phyloP scores from a whole-genome alignment of 2,113 vertebrate genomes.

The Numida meleagris region DNA sequence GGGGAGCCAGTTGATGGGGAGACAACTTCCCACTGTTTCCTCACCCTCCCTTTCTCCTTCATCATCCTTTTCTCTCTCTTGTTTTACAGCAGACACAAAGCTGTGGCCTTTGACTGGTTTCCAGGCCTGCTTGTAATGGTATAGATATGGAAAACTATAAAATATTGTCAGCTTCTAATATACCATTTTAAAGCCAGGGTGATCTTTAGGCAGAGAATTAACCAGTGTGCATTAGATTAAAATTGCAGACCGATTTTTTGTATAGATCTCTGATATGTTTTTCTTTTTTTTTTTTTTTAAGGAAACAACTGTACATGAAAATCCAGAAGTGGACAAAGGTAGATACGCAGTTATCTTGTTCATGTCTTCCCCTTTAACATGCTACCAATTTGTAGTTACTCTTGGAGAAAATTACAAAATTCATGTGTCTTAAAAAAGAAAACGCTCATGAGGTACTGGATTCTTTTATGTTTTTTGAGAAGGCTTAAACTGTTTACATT shows the following conservation, averaged over 20 bases:
- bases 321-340: constrained; percentile 82
- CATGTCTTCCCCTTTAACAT: background rate
- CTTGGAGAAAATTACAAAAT: background rate
- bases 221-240: background rate
- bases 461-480: background rate
- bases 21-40: background rate
- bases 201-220: background rate
- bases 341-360: constrained; percentile 31
- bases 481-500: background rate
- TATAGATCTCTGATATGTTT: background rate
- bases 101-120: background rate
- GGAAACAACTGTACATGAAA: constrained; percentile 80
- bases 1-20: too few species aligned
- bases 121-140: background rate
- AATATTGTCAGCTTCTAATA: background rate
- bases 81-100: background rate
- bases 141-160: background rate
- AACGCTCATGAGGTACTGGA: background rate
- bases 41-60: background rate
- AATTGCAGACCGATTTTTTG: background rate
- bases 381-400: background rate
- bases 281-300: constrained; percentile 69
- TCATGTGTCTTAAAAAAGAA: background rate
- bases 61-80: background rate
- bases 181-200: background rate